These are phyloP conservation scores for Rostratula benghalensis DNA, from an alignment of 2,113 vertebrate species.

Conservation along the genomic window DNA sequence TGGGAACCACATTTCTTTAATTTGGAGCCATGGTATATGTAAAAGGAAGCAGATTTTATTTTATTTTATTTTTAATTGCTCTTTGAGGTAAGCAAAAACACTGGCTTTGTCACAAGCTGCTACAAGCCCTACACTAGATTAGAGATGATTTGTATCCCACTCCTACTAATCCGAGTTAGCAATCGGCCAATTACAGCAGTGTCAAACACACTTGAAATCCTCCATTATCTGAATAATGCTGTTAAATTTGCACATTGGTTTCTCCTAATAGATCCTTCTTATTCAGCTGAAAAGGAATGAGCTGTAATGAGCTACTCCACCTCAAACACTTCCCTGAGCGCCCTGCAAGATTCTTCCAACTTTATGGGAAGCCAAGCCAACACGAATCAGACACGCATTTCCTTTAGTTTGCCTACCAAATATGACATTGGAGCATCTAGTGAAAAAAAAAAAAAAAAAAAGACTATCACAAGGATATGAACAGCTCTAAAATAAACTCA, in stretches of 20 bases:
- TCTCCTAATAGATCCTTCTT: constrained; percentile 13
- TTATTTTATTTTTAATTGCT: neutral
- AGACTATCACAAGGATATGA: neutral
- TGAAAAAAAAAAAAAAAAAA: neutral
- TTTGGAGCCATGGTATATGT: neutral
- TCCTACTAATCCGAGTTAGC: constrained; percentile 3
- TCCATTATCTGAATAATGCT: constrained; percentile 32
- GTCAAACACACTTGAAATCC: constrained; percentile 24
- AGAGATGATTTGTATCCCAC: constrained; percentile 33
- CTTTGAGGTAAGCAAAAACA: constrained; percentile 39
- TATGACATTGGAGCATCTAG: neutral
- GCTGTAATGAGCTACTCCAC: neutral
- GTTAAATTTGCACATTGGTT: constrained; percentile 17
- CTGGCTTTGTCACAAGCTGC: constrained; percentile 18
- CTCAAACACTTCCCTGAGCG: neutral
- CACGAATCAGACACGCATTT: neutral
- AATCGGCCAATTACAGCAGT: constrained; percentile 3
- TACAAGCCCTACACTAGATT: constrained; percentile 48
- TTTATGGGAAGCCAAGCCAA: neutral
- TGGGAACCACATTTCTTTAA: constrained; percentile 18
- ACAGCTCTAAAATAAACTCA: neutral
- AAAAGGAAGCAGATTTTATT: constrained; percentile 12
- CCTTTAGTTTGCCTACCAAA: neutral
- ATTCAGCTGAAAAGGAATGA: neutral
- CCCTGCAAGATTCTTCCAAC: neutral